Evolutionary conservation across 2,888 invertebrate genomes (phyloP).

Genomic region (Arrhopalites spinosus): DNA sequence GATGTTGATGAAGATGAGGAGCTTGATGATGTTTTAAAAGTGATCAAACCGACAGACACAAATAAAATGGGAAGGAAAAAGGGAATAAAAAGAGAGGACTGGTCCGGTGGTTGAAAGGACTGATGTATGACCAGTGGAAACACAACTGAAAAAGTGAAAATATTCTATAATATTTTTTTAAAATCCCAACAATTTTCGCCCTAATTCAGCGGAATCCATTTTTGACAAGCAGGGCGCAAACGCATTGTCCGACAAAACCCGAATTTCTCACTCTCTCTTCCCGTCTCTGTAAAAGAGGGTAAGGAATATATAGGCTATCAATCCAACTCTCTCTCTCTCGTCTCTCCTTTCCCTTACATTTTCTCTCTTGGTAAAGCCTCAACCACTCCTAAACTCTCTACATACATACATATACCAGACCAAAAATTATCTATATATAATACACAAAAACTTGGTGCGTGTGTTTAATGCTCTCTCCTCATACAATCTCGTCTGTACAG

Average conservation of each 20-base stretch:
- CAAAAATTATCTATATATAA: not conserved
- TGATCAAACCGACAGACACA: constrained; percentile 33
- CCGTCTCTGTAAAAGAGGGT: not conserved
- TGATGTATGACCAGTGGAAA: constrained; percentile 23
- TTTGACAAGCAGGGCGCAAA: constrained; percentile 54
- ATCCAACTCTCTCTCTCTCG: constrained; percentile 32
- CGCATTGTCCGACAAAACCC: constrained; percentile 44
- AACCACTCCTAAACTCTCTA: constrained; percentile 34
- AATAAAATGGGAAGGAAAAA: constrained; percentile 28
- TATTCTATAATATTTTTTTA: constrained; percentile 36
- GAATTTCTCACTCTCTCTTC: constrained; percentile 18
- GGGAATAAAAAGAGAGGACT: constrained; percentile 23
- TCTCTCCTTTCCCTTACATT: constrained; percentile 14
- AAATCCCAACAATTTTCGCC: constrained; percentile 49
- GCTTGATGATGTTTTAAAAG: constrained; percentile 30
- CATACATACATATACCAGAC: not conserved
- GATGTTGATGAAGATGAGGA: constrained; percentile 9
- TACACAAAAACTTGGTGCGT: constrained; percentile 16
- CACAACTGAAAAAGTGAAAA: constrained; percentile 34
- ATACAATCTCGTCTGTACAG: not conserved
- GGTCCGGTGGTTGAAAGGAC: constrained; percentile 9
- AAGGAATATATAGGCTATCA: constrained; percentile 34
- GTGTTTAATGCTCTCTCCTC: constrained; percentile 13
- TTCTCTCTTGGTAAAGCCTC: constrained; percentile 17
- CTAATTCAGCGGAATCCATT: constrained; percentile 56